Conservation (phyloP, 2,113 vertebrate species). For the Rhea americana region DNA sequence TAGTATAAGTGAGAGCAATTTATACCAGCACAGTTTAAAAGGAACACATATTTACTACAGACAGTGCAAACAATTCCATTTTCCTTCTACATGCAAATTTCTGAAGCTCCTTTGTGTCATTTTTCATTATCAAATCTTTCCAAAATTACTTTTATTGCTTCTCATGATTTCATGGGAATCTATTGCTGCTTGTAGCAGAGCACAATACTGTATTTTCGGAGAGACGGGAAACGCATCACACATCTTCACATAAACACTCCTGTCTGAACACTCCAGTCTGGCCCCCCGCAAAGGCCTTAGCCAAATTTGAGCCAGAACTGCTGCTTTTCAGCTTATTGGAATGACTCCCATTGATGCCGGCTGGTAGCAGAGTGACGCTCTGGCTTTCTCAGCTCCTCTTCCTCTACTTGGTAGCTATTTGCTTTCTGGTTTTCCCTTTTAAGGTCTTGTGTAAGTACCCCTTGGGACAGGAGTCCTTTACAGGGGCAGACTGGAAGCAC, state of each 20-base stretch:
- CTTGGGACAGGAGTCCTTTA: not conserved
- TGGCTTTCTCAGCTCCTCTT: not conserved
- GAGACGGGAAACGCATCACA: not conserved
- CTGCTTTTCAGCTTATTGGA: not conserved
- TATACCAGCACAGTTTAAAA: not conserved
- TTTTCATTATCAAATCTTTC: constrained; percentile 4
- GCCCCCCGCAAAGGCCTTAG: not conserved
- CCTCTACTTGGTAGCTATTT: not conserved
- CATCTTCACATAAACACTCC: not conserved
- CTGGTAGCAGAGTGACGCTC: not conserved
- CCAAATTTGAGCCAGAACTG: not conserved
- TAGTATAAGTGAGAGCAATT: not conserved
- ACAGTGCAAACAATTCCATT: not conserved
- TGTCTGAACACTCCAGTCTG: fast-evolving
- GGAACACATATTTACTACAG: not conserved
- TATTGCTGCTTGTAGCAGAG: not conserved
- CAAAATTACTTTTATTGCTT: not conserved
- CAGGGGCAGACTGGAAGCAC: not conserved
- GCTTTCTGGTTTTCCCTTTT: not conserved
- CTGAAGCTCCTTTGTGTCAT: not conserved
- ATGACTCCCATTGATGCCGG: not conserved
- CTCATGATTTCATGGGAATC: not conserved
- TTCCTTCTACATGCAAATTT: not conserved
- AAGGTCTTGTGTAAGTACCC: not conserved
- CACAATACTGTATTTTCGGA: not conserved